Evolutionary conservation across 2,888 invertebrate genomes (phyloP), one percentile per base, ranked within the genome.

Genomic region (Yponomeuta sedellus): DNA sequence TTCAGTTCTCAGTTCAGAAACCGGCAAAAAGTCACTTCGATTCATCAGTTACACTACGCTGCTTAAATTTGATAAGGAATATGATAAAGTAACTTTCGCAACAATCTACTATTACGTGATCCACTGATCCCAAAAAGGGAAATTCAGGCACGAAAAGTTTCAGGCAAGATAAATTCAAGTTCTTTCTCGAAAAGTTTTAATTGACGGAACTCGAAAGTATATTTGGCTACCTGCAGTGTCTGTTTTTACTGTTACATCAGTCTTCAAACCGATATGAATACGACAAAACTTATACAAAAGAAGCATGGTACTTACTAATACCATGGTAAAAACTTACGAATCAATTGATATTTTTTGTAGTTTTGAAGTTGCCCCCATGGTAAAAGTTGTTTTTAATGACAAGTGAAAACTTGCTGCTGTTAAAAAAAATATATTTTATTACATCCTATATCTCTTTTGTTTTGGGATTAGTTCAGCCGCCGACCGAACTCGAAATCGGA

Each of bases 121-220:
- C 34, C 34, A 34, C 34, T 34, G 34, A 34, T 34, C 34, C 34
- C 34, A 34, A 34, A 34, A 34, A 52, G 12, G 44, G 44, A 52
- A 68, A 70, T 67, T 67, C 69, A 67, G 70, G 72, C 70, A 69
- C 67, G 69, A 68, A 71, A 75, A 73, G 71, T 75, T 73, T 61
- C 66, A 72, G 72, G 71, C 69, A 74, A 79, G 74, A 76, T 75
- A 77, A 76, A 75, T 76, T 76, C 68, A 73, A 78, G 73, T 75
- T 78, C 77, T 76, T 75, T 72, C 71, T 70, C 71, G 70, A 69
- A 73, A 82, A 83, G 78, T 83, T 85, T 81, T 79, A 82, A 82
- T 80, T 81, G 80, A 77, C 74, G 75, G 16, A 16, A 16, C 44
- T 52, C 12, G 16, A 52, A 52, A 52, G 44, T 52, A 34, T 8